Base-by-base conservation (phyloP, 2,888 invertebrate species). In the Diadromus collaris region DNA sequence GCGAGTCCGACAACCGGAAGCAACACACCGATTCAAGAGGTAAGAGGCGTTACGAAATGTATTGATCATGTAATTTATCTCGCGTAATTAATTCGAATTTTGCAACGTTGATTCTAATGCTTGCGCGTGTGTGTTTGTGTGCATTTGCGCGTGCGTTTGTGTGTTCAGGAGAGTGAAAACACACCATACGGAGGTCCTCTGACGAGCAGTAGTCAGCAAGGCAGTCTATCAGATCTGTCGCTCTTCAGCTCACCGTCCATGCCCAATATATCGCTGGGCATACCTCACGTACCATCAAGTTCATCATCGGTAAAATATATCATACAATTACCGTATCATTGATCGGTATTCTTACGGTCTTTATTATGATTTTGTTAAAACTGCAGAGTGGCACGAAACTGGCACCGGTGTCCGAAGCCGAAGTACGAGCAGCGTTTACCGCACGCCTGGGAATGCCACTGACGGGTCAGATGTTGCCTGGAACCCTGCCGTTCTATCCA, bases 211-310 rank as follows among this genome's bases (percentile, higher is more conserved):
- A 94, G 92, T 87, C 94, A 91, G 89, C 93, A 92, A 89, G 94
- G 92, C 91, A 96, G 92, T 92, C 95, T 92, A 91, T 95, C 92
- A 91, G 94, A 96, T 91, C 91, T 96, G 87, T 92, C 96, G 79
- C 94, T 98, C 81, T 98, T 98, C 93, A 97, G 97, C 86, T 97
- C 97, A 86, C 98, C 98, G 75, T 98, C 98, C 87, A 95, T 98
- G 96, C 98, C 98, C 88, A 98, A 98, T 93, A 98, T 98, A 90
- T 98, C 98, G 80, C 93, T 98, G 86, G 98, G 97, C 75, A 93
- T 96, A 86, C 97, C 97, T 82, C 95, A 94, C 88, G 92, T 93
- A 85, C 91, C 92, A 69, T 90, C 91, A 76, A 86, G 88, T 76
- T 89, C 90, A 60, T 89, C 90, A 32, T 87, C 90, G 83, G 91